A percentile compares a stretch with the other conserved stretches of the same genome.
Conservation (phyloP, 2,113 vertebrate genomes). For the Scartelaos histophorus region DNA sequence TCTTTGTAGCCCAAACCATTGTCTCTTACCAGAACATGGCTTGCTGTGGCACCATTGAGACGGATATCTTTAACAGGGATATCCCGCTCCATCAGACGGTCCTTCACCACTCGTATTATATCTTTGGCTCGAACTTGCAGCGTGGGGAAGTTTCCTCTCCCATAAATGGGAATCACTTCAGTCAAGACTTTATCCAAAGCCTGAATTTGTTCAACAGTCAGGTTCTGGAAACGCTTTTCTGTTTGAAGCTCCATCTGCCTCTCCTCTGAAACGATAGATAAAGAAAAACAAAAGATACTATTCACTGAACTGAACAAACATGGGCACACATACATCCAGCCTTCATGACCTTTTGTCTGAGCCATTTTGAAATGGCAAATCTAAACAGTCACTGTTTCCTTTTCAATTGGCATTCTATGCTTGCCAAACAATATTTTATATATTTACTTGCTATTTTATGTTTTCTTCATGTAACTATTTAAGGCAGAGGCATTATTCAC, state of each 20-base stretch:
- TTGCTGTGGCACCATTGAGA: constrained; percentile 94
- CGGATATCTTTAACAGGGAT: constrained; percentile 88
- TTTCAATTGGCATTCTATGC: background rate
- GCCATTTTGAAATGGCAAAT: constrained; percentile 4
- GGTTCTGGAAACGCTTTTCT: constrained; percentile 83
- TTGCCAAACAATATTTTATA: background rate
- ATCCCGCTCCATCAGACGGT: constrained; percentile 83
- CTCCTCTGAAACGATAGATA: constrained; percentile 45
- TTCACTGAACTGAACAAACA: background rate
- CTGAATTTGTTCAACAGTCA: constrained; percentile 78
- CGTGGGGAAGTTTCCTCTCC: constrained; percentile 93
- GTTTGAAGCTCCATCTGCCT: constrained; percentile 55
- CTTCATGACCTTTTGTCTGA: constrained; percentile 10
- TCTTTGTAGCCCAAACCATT: constrained; percentile 90
- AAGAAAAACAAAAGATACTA: background rate
- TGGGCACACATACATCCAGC: background rate
- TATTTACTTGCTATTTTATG: background rate
- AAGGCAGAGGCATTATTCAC: too few relatives aligned
- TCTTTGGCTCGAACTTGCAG: constrained; percentile 92
- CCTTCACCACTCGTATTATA: constrained; percentile 88
- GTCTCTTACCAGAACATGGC: constrained; percentile 88
- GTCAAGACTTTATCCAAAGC: constrained; percentile 82
- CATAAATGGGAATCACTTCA: constrained; percentile 92
- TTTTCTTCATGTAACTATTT: too few relatives aligned
- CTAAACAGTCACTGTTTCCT: background rate